Evolutionary conservation across 2,113 vertebrate genomes (phyloP).

Genomic region (Todiramphus chloris): DNA sequence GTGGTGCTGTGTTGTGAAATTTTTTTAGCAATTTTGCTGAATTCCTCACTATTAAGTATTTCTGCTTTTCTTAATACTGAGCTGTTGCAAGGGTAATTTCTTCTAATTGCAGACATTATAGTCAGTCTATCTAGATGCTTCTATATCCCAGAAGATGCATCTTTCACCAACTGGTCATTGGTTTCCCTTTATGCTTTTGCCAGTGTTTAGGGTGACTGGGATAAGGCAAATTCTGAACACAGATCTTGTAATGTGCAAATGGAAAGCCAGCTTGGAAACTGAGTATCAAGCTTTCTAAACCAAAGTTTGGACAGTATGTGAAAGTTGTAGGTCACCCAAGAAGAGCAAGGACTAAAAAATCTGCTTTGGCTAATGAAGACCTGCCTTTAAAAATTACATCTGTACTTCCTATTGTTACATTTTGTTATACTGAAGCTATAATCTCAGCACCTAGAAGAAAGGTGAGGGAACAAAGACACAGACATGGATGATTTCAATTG

Average conservation of each 20-base stretch:
- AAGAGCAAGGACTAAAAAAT: neutral
- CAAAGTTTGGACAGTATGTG: neutral
- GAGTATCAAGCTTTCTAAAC: neutral
- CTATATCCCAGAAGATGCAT: neutral
- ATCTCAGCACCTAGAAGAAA: neutral
- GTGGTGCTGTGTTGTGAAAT: neutral
- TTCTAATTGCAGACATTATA: neutral
- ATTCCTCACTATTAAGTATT: neutral
- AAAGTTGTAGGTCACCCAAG: neutral
- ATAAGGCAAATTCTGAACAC: neutral
- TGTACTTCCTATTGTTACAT: neutral
- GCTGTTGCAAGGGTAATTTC: neutral
- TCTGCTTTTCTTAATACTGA: neutral
- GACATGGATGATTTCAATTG: neutral
- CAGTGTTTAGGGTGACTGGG: neutral
- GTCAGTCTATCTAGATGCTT: neutral
- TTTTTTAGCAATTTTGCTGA: neutral
- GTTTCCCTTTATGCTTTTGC: neutral
- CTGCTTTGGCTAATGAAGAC: neutral
- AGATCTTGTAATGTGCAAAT: neutral
- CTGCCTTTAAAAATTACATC: neutral
- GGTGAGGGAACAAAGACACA: neutral
- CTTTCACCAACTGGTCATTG: neutral
- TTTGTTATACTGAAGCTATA: neutral
- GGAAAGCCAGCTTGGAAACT: neutral